phyloP scores from a whole-genome alignment of 2,888 invertebrate genomes.

The Microchrysa polita region DNA sequence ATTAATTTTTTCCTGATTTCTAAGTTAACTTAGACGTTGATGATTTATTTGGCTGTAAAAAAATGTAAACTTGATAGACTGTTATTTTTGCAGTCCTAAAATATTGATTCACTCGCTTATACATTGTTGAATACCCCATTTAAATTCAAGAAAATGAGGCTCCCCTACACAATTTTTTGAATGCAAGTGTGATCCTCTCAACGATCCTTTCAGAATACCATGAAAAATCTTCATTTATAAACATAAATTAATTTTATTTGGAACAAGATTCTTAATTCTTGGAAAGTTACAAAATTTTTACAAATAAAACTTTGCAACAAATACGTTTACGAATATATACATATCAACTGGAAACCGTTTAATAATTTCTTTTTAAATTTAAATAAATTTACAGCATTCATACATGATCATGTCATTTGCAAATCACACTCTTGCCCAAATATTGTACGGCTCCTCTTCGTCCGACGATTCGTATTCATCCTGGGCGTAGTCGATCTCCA shows the following conservation, averaged over 20 bases:
- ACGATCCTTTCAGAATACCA: no score
- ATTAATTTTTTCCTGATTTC: no score
- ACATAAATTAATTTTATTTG: conserved; percentile 32
- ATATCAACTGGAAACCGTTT: conserved; percentile 29
- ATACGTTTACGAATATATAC: background rate
- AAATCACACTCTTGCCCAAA: conserved; percentile 56
- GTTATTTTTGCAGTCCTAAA: no score
- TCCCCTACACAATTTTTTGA: no score
- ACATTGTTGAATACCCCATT: no score
- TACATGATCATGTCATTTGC: background rate
- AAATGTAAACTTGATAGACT: no score
- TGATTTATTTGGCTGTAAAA: no score
- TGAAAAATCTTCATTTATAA: conserved; percentile 12
- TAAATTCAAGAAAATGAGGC: no score
- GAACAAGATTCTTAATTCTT: conserved; percentile 16
- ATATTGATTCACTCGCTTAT: no score
- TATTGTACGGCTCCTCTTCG: conserved; percentile 57
- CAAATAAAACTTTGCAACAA: conserved; percentile 41
- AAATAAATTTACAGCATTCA: background rate
- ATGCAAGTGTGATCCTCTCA: no score
- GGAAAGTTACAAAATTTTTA: conserved; percentile 43
- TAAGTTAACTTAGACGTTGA: no score
- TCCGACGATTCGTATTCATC: conserved; percentile 60
- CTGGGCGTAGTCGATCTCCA: conserved; percentile 63
- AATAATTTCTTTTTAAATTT: background rate